Percentiles rank a stretch among this genome's conserved stretches.
Conservation (phyloP, 2,888 invertebrate species). For the Metalampra italica region DNA sequence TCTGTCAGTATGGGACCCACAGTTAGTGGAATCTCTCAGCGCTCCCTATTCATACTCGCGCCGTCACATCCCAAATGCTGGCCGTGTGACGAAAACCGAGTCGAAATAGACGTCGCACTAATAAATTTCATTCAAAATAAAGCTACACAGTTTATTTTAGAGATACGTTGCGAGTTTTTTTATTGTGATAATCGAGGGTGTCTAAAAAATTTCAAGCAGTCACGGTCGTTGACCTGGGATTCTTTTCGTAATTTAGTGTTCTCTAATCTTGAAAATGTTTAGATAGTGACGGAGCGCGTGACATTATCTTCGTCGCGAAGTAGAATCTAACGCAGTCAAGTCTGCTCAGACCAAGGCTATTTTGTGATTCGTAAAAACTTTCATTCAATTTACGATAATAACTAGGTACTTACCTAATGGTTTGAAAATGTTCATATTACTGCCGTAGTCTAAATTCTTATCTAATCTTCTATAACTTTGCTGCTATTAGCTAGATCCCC, state of each 20-base stretch:
- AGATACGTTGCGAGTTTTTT: constrained; percentile 44
- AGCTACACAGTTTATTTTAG: constrained; percentile 49
- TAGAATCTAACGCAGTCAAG: neutral
- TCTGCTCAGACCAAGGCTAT: neutral
- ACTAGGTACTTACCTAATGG: too few species aligned
- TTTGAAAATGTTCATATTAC: too few species aligned
- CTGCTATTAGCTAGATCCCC: too few species aligned
- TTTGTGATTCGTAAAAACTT: neutral
- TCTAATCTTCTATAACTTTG: too few species aligned
- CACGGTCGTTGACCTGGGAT: constrained; percentile 55
- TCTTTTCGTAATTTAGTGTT: constrained; percentile 50
- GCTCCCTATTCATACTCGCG: constrained; percentile 57
- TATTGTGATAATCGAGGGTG: constrained; percentile 59
- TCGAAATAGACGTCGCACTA: constrained; percentile 62
- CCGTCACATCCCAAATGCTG: constrained; percentile 33
- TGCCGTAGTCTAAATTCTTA: too few species aligned
- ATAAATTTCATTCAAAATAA: constrained; percentile 68
- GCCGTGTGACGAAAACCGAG: constrained; percentile 59
- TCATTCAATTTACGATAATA: neutral
- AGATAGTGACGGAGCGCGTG: constrained; percentile 26
- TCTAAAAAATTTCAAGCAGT: constrained; percentile 36
- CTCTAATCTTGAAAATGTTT: constrained; percentile 35
- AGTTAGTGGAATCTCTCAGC: constrained; percentile 40
- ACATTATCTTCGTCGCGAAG: constrained; percentile 21
- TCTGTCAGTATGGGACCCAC: constrained; percentile 60